phyloP scores from a whole-genome alignment of 1,140 invertebrate genomes.

The Zaprionus vittiger region DNA sequence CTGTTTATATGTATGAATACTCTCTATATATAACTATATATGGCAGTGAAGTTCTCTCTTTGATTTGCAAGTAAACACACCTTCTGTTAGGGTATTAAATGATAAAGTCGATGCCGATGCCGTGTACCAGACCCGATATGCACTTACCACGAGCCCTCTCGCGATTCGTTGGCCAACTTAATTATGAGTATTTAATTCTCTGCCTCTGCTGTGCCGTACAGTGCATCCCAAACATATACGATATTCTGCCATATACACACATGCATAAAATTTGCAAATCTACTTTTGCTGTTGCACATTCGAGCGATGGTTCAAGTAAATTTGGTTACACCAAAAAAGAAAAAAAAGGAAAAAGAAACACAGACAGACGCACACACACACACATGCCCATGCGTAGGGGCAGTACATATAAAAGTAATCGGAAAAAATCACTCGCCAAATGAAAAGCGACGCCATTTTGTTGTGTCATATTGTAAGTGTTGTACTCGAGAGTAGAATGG shows the following conservation, averaged over 20 bases:
- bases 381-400: background rate
- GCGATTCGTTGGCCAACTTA: slow-evolving; percentile 25
- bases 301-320: slow-evolving; percentile 56
- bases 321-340: slow-evolving; percentile 34
- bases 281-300: slow-evolving; percentile 40
- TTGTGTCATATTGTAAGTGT: slow-evolving; percentile 9
- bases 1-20: too few species aligned
- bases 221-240: background rate
- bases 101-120: background rate
- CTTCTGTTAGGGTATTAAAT: background rate
- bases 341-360: too few species aligned
- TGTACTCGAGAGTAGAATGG: background rate
- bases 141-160: slow-evolving; percentile 1
- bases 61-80: background rate
- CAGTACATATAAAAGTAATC: slow-evolving; percentile 48
- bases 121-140: slow-evolving; percentile 1
- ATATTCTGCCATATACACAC: slow-evolving; percentile 26
- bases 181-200: slow-evolving; percentile 34
- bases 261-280: slow-evolving; percentile 59
- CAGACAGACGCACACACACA: slow-evolving; percentile 3
- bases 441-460: slow-evolving; percentile 39
- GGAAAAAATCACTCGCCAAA: slow-evolving; percentile 53
- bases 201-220: background rate
- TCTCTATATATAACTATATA: too few species aligned
- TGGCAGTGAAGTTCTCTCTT: too few species aligned